Evolutionary conservation across 2,888 invertebrate genomes (phyloP), one percentile per base, ranked within the genome.

Genomic region (Periphyllus acericola): DNA sequence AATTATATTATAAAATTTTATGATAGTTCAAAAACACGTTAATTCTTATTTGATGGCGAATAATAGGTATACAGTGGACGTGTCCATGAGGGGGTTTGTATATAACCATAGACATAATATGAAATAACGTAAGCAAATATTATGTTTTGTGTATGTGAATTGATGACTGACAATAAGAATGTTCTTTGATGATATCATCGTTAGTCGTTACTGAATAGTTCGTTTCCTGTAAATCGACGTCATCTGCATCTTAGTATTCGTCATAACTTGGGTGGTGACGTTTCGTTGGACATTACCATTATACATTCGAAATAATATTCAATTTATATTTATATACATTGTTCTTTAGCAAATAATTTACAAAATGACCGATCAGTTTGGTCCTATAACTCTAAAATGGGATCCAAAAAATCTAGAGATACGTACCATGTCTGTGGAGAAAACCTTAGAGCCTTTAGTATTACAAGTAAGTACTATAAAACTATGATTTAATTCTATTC

Each of bases 371-470:
- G 94, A 94, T 90, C 93, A 93, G 90, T 94, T 94, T 90, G 95
- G 95, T 60, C 94, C 94, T 32, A 93, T 95, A 68, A 93, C 94
- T 83, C 93, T 97, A 89, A 97, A 97, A 93, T 98, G 97, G 97
- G 97, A 98, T 92, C 97, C 97, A 72, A 98, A 98, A 92, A 98
- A 98, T 93, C 93, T 99, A 91, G 99, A 99, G 93, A 99, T 99
- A 90, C 94, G 98, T 60, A 99, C 99, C 87, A 97, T 97, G 94
- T 98, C 98, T 0, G 99, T 99, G 90, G 99, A 99, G 92, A 96
- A 98, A 90, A 99, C 98, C 0, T 92, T 99, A 91, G 99, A 99
- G 92, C 99, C 99, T 0, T 93, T 99, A 40, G 98, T 99, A 89
- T 93, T 98, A 90, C 99, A 99, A 93, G 98, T 94, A 91, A 90